These are phyloP conservation scores for Trissolcus brochymenae DNA, from an alignment of 2,888 invertebrate genomes.

Conservation along the genomic window DNA sequence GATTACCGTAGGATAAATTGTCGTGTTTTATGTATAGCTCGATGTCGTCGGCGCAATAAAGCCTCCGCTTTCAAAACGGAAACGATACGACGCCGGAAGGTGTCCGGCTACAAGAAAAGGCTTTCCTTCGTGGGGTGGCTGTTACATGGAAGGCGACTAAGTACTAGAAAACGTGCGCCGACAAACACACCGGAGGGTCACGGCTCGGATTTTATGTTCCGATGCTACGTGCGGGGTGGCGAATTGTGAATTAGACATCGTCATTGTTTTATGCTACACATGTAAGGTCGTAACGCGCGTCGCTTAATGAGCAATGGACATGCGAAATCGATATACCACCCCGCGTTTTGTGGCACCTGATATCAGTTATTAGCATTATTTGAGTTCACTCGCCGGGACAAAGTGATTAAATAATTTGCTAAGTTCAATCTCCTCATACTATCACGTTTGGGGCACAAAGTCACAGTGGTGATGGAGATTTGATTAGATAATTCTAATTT, in stretches of 20 bases:
- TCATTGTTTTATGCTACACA: conserved; percentile 61
- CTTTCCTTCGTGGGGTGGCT: conserved; percentile 65
- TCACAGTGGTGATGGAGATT: no score
- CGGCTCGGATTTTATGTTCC: conserved; percentile 54
- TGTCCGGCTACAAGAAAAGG: conserved; percentile 72
- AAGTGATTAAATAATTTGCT: background rate
- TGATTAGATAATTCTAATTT: no score
- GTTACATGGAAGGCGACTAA: conserved; percentile 43
- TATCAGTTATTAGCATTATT: conserved; percentile 42
- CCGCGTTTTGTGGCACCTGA: conserved; percentile 55
- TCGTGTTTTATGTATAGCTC: conserved; percentile 57
- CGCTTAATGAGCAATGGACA: conserved; percentile 71
- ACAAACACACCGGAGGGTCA: conserved; percentile 45
- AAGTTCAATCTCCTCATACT: background rate
- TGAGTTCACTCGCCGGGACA: conserved; percentile 4
- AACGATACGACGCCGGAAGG: conserved; percentile 74
- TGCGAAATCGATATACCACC: conserved; percentile 72
- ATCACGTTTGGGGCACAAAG: no score
- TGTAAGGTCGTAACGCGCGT: conserved; percentile 70
- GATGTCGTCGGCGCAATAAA: conserved; percentile 63
- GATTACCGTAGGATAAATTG: conserved; percentile 56
- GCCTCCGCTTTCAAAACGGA: conserved; percentile 70
- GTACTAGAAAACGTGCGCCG: conserved; percentile 55
- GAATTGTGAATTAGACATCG: conserved; percentile 55
- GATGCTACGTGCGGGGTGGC: conserved; percentile 46